phyloP scores from a whole-genome alignment of 2,797 vertebrate genomes.

The Alca torda region DNA sequence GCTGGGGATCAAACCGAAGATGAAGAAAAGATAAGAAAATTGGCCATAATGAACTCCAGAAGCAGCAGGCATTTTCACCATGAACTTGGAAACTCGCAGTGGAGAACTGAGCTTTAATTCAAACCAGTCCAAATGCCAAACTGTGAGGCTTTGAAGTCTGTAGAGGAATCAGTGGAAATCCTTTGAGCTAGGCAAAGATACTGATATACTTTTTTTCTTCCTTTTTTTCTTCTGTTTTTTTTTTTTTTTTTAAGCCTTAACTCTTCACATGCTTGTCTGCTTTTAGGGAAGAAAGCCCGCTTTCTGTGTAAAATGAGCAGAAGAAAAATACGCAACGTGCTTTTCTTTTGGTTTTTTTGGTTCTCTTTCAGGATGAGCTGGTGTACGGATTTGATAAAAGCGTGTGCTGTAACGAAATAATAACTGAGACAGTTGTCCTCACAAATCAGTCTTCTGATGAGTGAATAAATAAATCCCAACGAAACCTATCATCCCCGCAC shows the following conservation, averaged over 20 bases:
- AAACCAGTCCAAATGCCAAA: slow-evolving; percentile 88
- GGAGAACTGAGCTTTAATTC: slow-evolving; percentile 90
- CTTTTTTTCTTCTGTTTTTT: slow-evolving; percentile 4
- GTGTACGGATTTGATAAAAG: not conserved
- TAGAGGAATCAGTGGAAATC: slow-evolving; percentile 82
- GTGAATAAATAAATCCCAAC: not conserved
- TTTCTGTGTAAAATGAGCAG: not conserved
- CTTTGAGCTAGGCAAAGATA: slow-evolving; percentile 75
- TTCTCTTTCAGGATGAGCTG: not conserved
- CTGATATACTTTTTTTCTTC: slow-evolving; percentile 19
- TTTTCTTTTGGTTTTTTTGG: not conserved
- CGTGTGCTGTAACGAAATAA: not conserved
- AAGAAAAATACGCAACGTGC: not conserved
- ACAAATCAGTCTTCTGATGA: not conserved
- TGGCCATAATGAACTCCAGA: slow-evolving; percentile 94
- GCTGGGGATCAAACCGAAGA: slow-evolving; percentile 86
- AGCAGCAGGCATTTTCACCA: slow-evolving; percentile 83
- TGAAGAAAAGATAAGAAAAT: slow-evolving; percentile 94
- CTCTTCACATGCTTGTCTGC: slow-evolving; percentile 53
- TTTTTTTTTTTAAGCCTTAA: slow-evolving; percentile 56
- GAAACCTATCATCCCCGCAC: not conserved
- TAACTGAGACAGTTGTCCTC: not conserved
- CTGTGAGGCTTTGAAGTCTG: slow-evolving; percentile 90
- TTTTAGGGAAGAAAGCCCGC: not conserved
- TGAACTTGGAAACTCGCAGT: slow-evolving; percentile 84